phyloP scores from a whole-genome alignment of 2,113 vertebrate species.

The Charina bottae region DNA sequence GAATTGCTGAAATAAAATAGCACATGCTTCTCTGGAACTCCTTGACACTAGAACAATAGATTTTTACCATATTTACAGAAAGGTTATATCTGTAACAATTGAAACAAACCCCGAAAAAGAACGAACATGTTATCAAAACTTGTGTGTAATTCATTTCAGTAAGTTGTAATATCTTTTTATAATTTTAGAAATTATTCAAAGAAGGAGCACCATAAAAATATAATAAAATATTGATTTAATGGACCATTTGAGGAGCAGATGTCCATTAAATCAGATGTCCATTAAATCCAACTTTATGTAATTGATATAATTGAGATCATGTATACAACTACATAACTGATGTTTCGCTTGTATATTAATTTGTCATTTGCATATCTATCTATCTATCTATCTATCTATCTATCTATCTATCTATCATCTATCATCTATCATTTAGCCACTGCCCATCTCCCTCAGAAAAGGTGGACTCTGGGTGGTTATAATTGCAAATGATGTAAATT shows the following conservation, averaged over 20 bases:
- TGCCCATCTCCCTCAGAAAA: too few species aligned
- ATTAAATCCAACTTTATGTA: background rate
- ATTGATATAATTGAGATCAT: background rate
- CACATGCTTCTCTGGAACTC: conserved; percentile 22
- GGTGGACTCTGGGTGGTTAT: too few species aligned
- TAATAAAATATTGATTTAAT: background rate
- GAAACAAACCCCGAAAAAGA: background rate
- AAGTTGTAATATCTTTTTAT: background rate
- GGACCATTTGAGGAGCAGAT: background rate
- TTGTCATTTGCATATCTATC: background rate
- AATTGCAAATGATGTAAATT: background rate
- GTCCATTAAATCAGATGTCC: background rate
- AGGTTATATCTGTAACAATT: background rate
- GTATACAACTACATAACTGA: background rate
- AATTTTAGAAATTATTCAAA: background rate
- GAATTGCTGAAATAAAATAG: conserved; percentile 5
- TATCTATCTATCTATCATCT: too few species aligned
- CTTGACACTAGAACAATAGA: conserved; percentile 8
- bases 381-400: too few species aligned
- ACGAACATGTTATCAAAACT: background rate
- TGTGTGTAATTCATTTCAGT: background rate
- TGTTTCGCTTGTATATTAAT: background rate
- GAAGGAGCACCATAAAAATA: background rate
- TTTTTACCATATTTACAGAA: background rate
- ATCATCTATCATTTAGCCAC: too few species aligned